Conservation (phyloP, 1,140 invertebrate species). For the Alviniconcha marisindica region DNA sequence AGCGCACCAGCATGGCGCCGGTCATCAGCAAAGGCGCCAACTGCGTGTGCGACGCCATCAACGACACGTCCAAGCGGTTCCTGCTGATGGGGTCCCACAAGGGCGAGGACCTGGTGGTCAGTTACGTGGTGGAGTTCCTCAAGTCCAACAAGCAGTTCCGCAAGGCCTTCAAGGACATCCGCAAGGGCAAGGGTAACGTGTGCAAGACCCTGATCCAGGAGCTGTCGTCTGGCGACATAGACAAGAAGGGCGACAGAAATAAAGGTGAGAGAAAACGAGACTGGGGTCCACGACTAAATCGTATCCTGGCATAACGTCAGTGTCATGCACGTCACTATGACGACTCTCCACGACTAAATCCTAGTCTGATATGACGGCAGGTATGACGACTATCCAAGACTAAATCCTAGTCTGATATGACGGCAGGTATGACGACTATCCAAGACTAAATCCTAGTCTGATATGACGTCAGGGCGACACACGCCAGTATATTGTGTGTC, state of each 20-base stretch:
- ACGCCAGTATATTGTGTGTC: no score
- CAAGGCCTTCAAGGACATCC: slow-evolving; percentile 46
- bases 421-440: no score
- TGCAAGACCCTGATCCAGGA: slow-evolving; percentile 45
- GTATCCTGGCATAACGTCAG: no score
- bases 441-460: no score
- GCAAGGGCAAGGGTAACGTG: slow-evolving; percentile 43
- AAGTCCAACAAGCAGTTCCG: slow-evolving; percentile 52
- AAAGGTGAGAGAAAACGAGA: slow-evolving; percentile 28
- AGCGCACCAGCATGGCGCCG: slow-evolving; percentile 70
- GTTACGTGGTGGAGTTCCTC: slow-evolving; percentile 51
- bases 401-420: no score
- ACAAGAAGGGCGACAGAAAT: slow-evolving; percentile 16
- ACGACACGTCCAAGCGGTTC: slow-evolving; percentile 66
- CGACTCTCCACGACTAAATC: no score
- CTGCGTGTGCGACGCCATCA: slow-evolving; percentile 73
- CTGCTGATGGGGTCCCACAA: slow-evolving; percentile 78
- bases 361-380: no score
- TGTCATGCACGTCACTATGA: no score
- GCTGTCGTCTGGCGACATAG: slow-evolving; percentile 20
- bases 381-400: no score
- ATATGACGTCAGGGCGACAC: no score
- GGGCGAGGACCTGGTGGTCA: slow-evolving; percentile 70
- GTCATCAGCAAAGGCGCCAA: slow-evolving; percentile 73
- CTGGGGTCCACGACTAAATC: no score